Conservation (phyloP, 2,113 vertebrate genomes). For the Atractosteus spatula region DNA sequence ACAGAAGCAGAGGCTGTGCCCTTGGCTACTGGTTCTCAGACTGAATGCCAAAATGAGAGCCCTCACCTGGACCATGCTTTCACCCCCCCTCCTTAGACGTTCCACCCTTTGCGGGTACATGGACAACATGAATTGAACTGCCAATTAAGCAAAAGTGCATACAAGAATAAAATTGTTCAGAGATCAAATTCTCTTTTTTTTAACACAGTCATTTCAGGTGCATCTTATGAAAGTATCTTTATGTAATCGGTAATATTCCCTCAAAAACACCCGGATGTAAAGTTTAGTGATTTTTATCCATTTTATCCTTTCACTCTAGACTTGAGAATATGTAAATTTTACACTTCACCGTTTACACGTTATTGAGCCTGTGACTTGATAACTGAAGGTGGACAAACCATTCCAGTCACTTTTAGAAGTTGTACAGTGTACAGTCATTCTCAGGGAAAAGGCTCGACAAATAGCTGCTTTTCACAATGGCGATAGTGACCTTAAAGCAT, state of each 20-base stretch:
- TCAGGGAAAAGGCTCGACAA: conserved; percentile 18
- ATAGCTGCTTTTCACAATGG: conserved; percentile 2
- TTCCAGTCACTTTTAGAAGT: conserved; percentile 18
- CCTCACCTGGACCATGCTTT: not conserved
- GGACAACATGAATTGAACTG: not conserved
- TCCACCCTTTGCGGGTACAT: not conserved
- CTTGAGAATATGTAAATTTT: no score
- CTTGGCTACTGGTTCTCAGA: not conserved
- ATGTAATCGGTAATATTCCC: not conserved
- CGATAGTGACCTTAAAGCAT: not conserved
- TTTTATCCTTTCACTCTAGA: no score
- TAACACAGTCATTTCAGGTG: conserved; percentile 1
- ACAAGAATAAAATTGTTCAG: not conserved
- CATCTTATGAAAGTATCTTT: not conserved
- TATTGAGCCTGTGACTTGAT: not conserved
- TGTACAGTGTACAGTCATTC: conserved; percentile 7
- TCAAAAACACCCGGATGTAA: no score
- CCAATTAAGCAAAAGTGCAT: not conserved
- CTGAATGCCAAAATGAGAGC: not conserved
- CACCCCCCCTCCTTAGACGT: no score
- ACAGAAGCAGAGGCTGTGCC: not conserved
- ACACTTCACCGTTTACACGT: no score
- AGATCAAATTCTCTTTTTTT: not conserved
- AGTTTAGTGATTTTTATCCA: no score
- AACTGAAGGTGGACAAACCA: conserved; percentile 6